Evolutionary conservation across 1,140 invertebrate species (phyloP).

Genomic region (Eumeta japonica): DNA sequence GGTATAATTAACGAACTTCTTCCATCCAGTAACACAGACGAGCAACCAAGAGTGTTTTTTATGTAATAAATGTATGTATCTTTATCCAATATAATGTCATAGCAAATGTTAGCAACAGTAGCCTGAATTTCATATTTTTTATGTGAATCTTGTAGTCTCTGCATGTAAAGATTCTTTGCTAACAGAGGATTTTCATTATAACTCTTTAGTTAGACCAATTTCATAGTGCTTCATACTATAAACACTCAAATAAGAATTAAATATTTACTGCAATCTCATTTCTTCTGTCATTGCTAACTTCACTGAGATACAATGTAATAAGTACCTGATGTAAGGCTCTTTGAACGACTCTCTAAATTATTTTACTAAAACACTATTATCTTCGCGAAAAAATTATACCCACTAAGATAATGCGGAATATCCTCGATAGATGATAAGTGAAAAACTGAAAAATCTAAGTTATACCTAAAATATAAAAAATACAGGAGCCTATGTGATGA

Average conservation of each 20-base stretch:
- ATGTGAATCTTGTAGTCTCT: not conserved
- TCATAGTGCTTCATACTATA: not conserved
- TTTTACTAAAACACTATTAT: not conserved
- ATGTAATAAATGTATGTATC: not conserved
- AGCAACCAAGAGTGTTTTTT: not conserved
- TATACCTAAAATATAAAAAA: slow-evolving; percentile 7
- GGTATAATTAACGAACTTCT: not conserved
- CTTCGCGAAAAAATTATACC: not conserved
- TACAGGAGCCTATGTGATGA: too few relatives aligned
- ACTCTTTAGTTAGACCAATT: not conserved
- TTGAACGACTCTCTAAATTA: not conserved
- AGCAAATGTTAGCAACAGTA: not conserved
- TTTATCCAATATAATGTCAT: not conserved
- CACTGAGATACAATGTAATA: too few relatives aligned
- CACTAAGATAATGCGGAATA: not conserved
- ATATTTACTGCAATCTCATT: not conserved
- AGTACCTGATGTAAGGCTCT: not conserved
- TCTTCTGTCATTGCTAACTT: not conserved
- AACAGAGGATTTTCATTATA: not conserved
- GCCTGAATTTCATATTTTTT: not conserved
- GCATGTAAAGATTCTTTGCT: not conserved
- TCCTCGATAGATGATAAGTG: slow-evolving; percentile 1
- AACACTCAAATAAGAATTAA: not conserved
- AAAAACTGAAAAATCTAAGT: slow-evolving; percentile 13
- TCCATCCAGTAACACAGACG: not conserved